Percentiles rank a stretch among this genome's conserved stretches.
phyloP scores from a whole-genome alignment of 35 echinoderm and acorn worm species.

The Diadema setosum region DNA sequence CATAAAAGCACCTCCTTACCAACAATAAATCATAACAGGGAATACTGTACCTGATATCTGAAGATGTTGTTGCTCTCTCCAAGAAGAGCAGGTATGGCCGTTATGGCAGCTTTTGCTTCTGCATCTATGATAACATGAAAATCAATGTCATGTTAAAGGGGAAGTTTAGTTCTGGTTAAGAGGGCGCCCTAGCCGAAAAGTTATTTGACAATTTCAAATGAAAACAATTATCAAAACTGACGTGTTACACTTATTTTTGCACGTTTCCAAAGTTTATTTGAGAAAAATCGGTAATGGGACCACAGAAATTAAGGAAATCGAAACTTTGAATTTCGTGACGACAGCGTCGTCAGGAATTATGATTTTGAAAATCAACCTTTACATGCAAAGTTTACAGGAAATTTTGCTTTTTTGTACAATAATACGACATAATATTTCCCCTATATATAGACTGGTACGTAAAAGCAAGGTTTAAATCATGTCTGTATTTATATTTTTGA shows the following conservation, averaged over 20 bases:
- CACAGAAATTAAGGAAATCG: background rate
- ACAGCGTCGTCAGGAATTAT: no score
- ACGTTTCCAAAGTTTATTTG: background rate
- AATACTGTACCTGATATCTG: background rate
- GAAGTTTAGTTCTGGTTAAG: background rate
- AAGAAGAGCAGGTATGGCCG: background rate
- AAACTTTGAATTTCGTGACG: background rate
- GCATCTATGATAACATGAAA: background rate
- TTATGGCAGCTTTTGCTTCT: background rate
- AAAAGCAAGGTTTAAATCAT: background rate
- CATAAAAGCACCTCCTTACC: background rate
- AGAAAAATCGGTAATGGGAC: background rate
- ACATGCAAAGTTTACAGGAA: background rate
- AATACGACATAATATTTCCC: background rate
- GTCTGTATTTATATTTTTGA: background rate
- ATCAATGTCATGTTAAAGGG: background rate
- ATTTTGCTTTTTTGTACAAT: background rate
- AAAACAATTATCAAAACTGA: background rate
- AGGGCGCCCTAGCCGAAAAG: background rate
- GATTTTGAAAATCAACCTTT: background rate
- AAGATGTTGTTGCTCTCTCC: background rate
- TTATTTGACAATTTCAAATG: background rate
- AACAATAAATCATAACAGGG: background rate
- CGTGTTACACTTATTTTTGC: background rate
- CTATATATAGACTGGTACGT: background rate